These are phyloP conservation scores for Micrastur ruficollis DNA, from an alignment of 2,797 vertebrate genomes.

Conservation along the genomic window DNA sequence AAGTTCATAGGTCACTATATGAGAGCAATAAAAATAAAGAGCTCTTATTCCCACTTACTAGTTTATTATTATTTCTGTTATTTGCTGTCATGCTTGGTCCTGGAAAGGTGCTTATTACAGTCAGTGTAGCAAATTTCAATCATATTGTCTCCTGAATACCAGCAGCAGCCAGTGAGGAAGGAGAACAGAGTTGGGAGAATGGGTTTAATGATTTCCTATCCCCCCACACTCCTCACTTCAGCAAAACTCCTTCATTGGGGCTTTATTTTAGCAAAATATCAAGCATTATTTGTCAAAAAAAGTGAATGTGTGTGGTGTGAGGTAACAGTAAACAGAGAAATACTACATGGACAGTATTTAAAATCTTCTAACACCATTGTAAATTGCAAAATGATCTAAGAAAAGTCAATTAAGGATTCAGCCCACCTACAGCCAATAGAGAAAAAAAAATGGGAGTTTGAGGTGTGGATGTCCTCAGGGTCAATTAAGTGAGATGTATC, in stretches of 20 bases:
- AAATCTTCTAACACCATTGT: neutral
- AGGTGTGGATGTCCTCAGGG: neutral
- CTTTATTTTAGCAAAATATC: neutral
- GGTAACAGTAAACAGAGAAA: neutral
- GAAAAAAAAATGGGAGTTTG: neutral
- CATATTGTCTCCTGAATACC: neutral
- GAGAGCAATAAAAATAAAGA: neutral
- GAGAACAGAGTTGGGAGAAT: neutral
- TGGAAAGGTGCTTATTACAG: neutral
- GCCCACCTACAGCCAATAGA: neutral
- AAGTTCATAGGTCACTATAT: neutral
- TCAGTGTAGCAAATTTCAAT: neutral
- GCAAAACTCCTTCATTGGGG: neutral
- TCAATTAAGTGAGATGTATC: fast-evolving
- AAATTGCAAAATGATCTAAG: neutral
- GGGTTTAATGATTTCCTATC: neutral
- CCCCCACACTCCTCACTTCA: neutral
- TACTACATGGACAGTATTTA: neutral
- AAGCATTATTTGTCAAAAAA: neutral
- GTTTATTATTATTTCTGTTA: neutral
- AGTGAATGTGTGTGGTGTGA: neutral
- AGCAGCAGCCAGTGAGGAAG: neutral
- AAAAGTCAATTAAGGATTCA: neutral
- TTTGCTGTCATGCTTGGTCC: neutral
- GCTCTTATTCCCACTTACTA: neutral